Evolutionary conservation across 1,140 invertebrate genomes (phyloP).

Genomic region (Caenorhabditis brenneri): DNA sequence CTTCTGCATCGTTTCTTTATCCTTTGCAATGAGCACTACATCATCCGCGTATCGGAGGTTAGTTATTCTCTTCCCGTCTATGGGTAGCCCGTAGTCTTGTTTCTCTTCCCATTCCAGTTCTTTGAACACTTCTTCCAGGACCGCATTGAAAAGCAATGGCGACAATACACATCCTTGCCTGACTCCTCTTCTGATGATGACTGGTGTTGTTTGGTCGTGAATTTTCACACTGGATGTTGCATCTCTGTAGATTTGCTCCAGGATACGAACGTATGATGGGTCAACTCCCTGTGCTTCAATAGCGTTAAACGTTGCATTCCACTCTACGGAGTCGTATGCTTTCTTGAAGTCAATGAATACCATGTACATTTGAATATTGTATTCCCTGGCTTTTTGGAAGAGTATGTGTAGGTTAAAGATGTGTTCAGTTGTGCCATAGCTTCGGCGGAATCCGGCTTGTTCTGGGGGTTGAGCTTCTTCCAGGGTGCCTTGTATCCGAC

Average conservation of each 20-base stretch:
- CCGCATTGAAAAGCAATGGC: conserved; percentile 20
- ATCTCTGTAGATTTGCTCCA: not conserved
- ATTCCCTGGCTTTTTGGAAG: not conserved
- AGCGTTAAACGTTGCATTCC: not conserved
- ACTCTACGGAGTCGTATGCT: conserved; percentile 41
- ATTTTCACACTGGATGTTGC: not conserved
- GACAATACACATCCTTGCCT: conserved; percentile 36
- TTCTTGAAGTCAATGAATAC: conserved; percentile 42
- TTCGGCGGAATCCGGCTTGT: conserved; percentile 54
- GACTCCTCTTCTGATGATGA: conserved; percentile 23
- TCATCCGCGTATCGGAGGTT: conserved; percentile 40
- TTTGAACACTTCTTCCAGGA: conserved; percentile 26
- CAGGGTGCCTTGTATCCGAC: not conserved
- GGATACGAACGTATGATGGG: not conserved
- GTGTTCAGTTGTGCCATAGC: conserved; percentile 57
- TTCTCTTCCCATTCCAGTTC: not conserved
- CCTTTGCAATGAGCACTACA: not conserved
- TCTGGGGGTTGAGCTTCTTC: conserved; percentile 45
- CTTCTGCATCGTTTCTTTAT: not conserved
- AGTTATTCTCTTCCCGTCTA: conserved; percentile 11
- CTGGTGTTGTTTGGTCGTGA: not conserved
- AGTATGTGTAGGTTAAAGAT: conserved; percentile 42
- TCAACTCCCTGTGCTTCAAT: conserved; percentile 16
- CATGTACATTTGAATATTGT: not conserved
- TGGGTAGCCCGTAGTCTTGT: not conserved